Evolutionary conservation across 2,797 vertebrate species (phyloP).

Genomic region (Etheostoma perlongum): DNA sequence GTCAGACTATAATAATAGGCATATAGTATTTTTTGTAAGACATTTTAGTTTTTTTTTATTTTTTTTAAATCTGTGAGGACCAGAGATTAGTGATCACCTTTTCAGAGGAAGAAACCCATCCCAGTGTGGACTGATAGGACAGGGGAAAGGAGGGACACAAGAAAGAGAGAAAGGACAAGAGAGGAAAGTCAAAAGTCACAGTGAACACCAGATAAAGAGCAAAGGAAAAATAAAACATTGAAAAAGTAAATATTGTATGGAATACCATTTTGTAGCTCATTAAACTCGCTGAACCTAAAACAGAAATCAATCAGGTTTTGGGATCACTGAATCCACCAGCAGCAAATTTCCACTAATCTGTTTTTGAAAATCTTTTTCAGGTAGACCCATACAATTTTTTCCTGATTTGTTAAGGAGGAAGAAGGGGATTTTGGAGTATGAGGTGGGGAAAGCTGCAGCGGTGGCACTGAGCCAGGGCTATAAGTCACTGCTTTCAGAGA

Average conservation of each 20-base stretch:
- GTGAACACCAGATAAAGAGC: slow-evolving; percentile 36
- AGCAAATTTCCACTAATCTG: slow-evolving; percentile 50
- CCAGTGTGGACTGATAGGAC: slow-evolving; percentile 88
- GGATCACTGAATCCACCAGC: slow-evolving; percentile 27
- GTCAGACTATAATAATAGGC: neutral
- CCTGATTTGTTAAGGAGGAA: slow-evolving; percentile 35
- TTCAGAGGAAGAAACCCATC: slow-evolving; percentile 79
- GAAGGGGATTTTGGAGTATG: slow-evolving; percentile 59
- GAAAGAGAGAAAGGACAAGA: slow-evolving; percentile 58
- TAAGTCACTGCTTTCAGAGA: slow-evolving; percentile 69
- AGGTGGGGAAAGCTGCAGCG: slow-evolving; percentile 68
- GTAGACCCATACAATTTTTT: slow-evolving; percentile 75
- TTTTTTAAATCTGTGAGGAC: slow-evolving; percentile 22
- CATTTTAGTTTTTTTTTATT: no score
- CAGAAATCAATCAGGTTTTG: slow-evolving; percentile 26
- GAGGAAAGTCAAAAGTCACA: slow-evolving; percentile 62
- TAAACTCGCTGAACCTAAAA: slow-evolving; percentile 30
- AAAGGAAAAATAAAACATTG: slow-evolving; percentile 31
- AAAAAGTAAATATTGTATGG: slow-evolving; percentile 66
- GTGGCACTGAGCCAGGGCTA: slow-evolving; percentile 66
- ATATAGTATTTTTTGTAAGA: no score
- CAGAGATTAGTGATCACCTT: slow-evolving; percentile 89
- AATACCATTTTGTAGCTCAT: slow-evolving; percentile 48
- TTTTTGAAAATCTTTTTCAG: slow-evolving; percentile 53
- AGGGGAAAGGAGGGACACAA: slow-evolving; percentile 52